Base-by-base conservation (phyloP, 2,888 invertebrate species). In the Andrena minutula region DNA sequence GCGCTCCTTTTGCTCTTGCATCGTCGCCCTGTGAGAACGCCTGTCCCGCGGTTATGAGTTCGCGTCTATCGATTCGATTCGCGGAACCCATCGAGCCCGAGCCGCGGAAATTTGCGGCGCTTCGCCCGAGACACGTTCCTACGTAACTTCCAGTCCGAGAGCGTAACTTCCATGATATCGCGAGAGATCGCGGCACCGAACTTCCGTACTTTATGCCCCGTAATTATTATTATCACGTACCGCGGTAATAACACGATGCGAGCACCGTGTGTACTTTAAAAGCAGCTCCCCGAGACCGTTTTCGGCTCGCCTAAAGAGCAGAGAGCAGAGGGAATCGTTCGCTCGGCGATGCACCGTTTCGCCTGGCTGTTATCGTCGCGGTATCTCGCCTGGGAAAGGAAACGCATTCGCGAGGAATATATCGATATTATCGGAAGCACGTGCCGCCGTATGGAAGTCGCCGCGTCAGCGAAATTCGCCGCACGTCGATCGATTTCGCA, bases 401-500 rank as follows among this genome's bases (percentile, higher is more conserved):
- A 77, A 74, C 66, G 73, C 65, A 32, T 77, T 56, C 77, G 73
- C 68, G 66, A 74, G 23, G 74, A 70, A 49, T 71, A 66, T 71
- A 76, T 65, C 82, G 85, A 79, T 69, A 23, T 69, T 79, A 82
- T 79, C 79, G 10, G 49, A 58, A 65, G 82, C 78, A 68, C 83
- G 82, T 76, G 79, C 71, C 84, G 63, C 56, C 58, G 65, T 61
- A 82, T 76, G 85, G 78, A 85, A 85, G 75, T 85, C 74, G 78
- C 65, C 35, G 65, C 69, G 78, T 78, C 78, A 73, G 61, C 60
- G 60, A 76, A 74, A 86, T 86, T 86, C 86, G 77, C 51, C 64
- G 75, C 71, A 76, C 84, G 73, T 75, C 85, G 83, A 87, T 85
- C 88, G 88, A 86, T 86, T 79, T 79, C 86, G 58, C 73, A 58